phyloP scores from a whole-genome alignment of 2,797 vertebrate species.

The Natrix natrix region DNA sequence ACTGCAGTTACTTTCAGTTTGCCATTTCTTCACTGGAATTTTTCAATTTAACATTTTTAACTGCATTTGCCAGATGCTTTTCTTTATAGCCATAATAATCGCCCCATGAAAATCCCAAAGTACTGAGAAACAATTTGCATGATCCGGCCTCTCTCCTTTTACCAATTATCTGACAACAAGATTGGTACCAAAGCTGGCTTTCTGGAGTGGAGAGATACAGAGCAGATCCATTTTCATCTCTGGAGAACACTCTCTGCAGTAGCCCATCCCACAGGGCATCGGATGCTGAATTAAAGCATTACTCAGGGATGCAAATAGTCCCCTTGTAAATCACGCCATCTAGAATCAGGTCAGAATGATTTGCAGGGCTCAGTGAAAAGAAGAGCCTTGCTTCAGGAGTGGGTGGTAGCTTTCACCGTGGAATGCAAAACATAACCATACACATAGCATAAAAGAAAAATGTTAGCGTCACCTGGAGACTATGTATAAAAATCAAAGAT shows the following conservation, averaged over 20 bases:
- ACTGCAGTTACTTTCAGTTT: neutral
- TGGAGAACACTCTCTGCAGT: neutral
- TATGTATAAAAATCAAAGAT: constrained; percentile 27
- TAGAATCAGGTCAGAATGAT: neutral
- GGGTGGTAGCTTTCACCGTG: neutral
- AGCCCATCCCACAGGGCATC: neutral
- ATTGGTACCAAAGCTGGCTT: neutral
- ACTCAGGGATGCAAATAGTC: neutral
- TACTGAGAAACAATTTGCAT: constrained; percentile 5
- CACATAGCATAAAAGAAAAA: constrained; percentile 6
- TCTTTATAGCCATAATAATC: neutral
- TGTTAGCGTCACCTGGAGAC: constrained; percentile 22
- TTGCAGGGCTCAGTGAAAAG: neutral
- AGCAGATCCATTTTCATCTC: neutral
- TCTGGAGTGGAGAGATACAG: neutral
- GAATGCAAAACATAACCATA: constrained; percentile 21
- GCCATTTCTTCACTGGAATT: neutral
- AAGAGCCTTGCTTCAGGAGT: constrained; percentile 8
- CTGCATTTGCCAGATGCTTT: neutral
- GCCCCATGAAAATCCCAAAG: neutral
- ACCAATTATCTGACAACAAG: neutral
- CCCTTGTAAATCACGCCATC: neutral
- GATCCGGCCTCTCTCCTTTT: neutral
- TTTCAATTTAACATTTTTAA: constrained; percentile 6
- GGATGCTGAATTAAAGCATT: neutral